These are phyloP conservation scores for Glaucomys volans DNA, from an alignment of 2,113 vertebrate species.

Conservation along the genomic window DNA sequence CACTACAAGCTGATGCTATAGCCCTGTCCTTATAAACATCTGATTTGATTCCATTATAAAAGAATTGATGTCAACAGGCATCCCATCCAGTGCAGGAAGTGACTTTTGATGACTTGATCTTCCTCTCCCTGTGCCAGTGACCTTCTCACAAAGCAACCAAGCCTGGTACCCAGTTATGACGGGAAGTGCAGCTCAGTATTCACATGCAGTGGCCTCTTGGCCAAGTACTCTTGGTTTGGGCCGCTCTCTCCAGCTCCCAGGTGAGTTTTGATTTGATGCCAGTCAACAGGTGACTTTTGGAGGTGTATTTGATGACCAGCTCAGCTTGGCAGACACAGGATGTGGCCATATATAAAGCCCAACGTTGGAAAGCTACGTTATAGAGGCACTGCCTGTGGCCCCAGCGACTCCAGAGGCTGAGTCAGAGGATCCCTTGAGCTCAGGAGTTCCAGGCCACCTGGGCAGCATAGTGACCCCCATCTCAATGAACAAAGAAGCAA, in stretches of 20 bases:
- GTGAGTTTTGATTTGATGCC: not conserved
- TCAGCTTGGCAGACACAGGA: not conserved
- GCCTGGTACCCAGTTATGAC: not conserved
- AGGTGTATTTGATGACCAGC: not conserved
- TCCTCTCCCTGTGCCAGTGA: not conserved
- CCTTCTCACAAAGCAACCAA: not conserved
- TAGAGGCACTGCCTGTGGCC: not conserved
- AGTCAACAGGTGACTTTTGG: not conserved
- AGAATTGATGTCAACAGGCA: not conserved
- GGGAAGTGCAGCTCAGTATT: not conserved
- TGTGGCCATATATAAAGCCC: not conserved
- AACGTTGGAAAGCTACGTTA: not conserved
- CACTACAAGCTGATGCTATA: not conserved
- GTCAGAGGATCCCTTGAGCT: not conserved
- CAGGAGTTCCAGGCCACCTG: not conserved
- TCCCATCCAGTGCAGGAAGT: not conserved
- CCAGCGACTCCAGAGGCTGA: not conserved
- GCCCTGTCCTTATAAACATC: not conserved
- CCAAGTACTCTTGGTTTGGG: not conserved
- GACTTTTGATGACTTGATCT: not conserved
- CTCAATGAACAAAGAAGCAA: not conserved
- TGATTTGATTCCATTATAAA: not conserved
- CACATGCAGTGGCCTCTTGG: rapidly evolving
- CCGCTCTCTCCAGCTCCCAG: not conserved
- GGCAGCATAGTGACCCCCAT: not conserved